Evolutionary conservation across 1,140 invertebrate species (phyloP).

Genomic region (Drosophila mojavensis): DNA sequence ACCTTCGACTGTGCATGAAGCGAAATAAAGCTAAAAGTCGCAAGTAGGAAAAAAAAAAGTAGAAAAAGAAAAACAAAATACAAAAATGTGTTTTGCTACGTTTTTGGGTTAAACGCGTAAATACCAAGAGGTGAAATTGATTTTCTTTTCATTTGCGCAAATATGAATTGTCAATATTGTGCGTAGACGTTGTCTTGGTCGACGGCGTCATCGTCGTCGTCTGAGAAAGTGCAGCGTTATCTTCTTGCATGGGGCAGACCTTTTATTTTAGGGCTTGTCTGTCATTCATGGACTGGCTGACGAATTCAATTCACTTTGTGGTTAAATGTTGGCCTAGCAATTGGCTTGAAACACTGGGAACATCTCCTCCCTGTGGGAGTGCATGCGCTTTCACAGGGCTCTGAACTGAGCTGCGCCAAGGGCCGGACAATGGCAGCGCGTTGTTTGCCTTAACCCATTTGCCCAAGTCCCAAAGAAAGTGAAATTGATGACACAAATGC

Average conservation of each 20-base stretch:
- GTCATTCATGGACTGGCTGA: slow-evolving; percentile 58
- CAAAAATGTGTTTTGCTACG: slow-evolving; percentile 37
- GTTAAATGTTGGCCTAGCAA: slow-evolving; percentile 52
- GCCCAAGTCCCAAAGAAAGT: slow-evolving; percentile 66
- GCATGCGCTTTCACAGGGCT: slow-evolving; percentile 30
- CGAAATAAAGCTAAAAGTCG: slow-evolving; percentile 30
- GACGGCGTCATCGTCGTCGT: background rate
- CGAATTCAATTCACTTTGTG: slow-evolving; percentile 72
- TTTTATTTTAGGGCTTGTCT: slow-evolving; percentile 48
- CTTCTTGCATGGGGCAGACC: slow-evolving; percentile 45
- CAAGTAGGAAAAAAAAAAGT: slow-evolving; percentile 13
- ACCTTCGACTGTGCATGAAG: background rate
- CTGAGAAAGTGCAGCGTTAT: slow-evolving; percentile 70
- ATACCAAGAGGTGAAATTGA: slow-evolving; percentile 83
- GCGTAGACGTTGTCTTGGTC: slow-evolving; percentile 36
- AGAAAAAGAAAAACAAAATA: background rate
- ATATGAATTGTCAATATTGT: slow-evolving; percentile 84
- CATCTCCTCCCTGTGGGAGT: slow-evolving; percentile 61
- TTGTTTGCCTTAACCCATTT: slow-evolving; percentile 67
- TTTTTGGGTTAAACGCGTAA: slow-evolving; percentile 79
- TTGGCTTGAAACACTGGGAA: slow-evolving; percentile 27
- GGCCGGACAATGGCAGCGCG: slow-evolving; percentile 49
- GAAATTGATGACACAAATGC: slow-evolving; percentile 83
- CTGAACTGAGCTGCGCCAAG: slow-evolving; percentile 7
- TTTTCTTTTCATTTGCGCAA: slow-evolving; percentile 84